Conservation (phyloP, 2,113 vertebrate species). For the Australoheros scitulus region DNA sequence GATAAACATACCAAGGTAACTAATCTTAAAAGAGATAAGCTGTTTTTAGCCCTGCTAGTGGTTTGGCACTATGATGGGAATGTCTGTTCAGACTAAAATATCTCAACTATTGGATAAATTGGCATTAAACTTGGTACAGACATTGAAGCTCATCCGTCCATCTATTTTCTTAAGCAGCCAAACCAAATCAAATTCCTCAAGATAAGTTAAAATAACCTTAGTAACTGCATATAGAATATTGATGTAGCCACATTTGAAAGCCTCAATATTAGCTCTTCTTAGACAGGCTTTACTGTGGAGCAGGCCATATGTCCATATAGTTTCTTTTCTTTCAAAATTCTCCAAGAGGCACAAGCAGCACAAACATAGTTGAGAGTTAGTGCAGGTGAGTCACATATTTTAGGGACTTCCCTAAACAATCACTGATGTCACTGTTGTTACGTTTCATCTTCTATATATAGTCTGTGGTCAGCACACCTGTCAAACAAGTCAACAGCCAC, state of each 20-base stretch:
- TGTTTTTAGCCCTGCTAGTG: constrained; percentile 28
- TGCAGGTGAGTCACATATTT: not conserved
- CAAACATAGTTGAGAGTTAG: not conserved
- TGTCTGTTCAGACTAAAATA: constrained; percentile 9
- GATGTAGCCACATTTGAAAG: not conserved
- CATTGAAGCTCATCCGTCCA: not conserved
- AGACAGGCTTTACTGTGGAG: not conserved
- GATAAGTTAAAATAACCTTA: not conserved
- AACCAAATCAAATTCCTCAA: not conserved
- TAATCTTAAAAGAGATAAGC: constrained; percentile 27
- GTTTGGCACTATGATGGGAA: constrained; percentile 11
- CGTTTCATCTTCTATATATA: not conserved
- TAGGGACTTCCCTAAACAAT: not conserved
- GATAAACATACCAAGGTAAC: constrained; percentile 58
- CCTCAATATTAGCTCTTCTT: not conserved
- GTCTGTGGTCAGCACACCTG: not conserved
- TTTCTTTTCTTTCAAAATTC: constrained; percentile 1
- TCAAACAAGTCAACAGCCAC: not conserved
- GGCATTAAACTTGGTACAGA: not conserved
- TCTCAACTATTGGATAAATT: not conserved
- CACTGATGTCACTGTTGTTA: not conserved
- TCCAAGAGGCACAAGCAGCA: not conserved
- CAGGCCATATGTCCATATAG: not conserved
- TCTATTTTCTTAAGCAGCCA: constrained; percentile 1
- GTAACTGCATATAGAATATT: not conserved